Base-by-base conservation (phyloP, 2,113 vertebrate genomes). In the Heterotilapia buettikoferi region DNA sequence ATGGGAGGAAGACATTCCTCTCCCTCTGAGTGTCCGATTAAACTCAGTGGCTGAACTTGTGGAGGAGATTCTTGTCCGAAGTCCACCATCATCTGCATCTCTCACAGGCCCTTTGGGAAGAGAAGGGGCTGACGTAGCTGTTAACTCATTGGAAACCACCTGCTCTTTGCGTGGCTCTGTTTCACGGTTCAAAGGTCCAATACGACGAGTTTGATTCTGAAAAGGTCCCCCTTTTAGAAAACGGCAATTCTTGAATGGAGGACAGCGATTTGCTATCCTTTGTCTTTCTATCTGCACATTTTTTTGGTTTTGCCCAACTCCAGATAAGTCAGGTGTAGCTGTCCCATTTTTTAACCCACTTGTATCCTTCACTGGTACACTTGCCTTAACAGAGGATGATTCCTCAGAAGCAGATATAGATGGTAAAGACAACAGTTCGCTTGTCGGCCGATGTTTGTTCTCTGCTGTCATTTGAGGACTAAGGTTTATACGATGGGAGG, bases 141-240 rank as follows among this genome's bases (percentile, higher is more conserved):
- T 66, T 4, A 57, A 6, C 21, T 80, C 68, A 81, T n/a, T 29
- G 6, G 89, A 5, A 45, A 86, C 36, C 18, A 40, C 2, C 6
- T 56, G 53, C 8, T 86, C 38, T 82, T 57, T 81, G n/a, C 33
- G 33, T n/a, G 13, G 68, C 38, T 82, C 21, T 14, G 38, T 59
- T 84, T 81, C 36, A 73, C 47, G 38, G 45, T 53, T 78, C 52
- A 84, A 26, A 68, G 84, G 68, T 57, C 7, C 47, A 24, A 66
- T 21, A 8, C 80, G 89, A 1, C 33, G 91, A 18, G 82, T 90
- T 83, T 16, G 76, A 53, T 93, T 94, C 53, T 24, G 87, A 47
- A 83, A 53, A 53, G 40, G 16, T 26, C 80, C 19, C 6, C n/a
- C 6, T 5, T 87, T 91, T 79, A 24, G 6, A 61, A n/a, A 13